Evolutionary conservation across 1,140 invertebrate genomes (phyloP).

Genomic region (Sarcophaga peregrina): DNA sequence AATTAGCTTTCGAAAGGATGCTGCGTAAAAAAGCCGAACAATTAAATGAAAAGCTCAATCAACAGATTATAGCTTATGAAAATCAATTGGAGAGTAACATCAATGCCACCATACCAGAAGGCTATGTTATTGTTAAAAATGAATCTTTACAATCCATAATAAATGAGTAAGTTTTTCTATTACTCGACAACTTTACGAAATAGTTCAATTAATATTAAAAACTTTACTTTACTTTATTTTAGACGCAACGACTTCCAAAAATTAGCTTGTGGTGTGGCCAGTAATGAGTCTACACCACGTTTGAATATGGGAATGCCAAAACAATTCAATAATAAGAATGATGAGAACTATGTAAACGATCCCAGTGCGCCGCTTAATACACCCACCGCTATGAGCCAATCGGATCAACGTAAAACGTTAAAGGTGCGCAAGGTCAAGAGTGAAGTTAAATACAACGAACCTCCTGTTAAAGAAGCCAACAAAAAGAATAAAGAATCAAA

Average conservation of each 20-base stretch:
- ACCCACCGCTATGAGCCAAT: not conserved
- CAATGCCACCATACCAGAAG: slow-evolving; percentile 46
- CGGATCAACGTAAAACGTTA: slow-evolving; percentile 45
- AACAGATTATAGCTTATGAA: slow-evolving; percentile 52
- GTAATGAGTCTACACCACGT: slow-evolving; percentile 27
- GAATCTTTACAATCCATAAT: slow-evolving; percentile 52
- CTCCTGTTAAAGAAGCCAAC: slow-evolving; percentile 48
- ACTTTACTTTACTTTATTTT: not conserved
- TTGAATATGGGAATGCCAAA: not conserved
- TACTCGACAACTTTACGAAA: not conserved
- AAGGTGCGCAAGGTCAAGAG: slow-evolving; percentile 63
- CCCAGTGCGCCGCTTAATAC: slow-evolving; percentile 2
- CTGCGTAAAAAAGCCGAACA: slow-evolving; percentile 61
- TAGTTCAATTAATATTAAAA: not conserved
- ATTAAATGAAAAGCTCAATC: slow-evolving; percentile 57
- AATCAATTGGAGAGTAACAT: slow-evolving; percentile 36
- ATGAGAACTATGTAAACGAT: not conserved
- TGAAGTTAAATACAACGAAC: slow-evolving; percentile 61
- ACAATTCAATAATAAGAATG: slow-evolving; percentile 5
- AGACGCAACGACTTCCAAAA: slow-evolving; percentile 46
- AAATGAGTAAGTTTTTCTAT: slow-evolving; percentile 50
- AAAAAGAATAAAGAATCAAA: slow-evolving; percentile 61
- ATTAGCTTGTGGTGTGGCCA: slow-evolving; percentile 31
- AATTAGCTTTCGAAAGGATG: slow-evolving; percentile 57
- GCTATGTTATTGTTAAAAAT: slow-evolving; percentile 51